Conservation (phyloP, 2,113 vertebrate species). For the Aldabrachelys gigantea region DNA sequence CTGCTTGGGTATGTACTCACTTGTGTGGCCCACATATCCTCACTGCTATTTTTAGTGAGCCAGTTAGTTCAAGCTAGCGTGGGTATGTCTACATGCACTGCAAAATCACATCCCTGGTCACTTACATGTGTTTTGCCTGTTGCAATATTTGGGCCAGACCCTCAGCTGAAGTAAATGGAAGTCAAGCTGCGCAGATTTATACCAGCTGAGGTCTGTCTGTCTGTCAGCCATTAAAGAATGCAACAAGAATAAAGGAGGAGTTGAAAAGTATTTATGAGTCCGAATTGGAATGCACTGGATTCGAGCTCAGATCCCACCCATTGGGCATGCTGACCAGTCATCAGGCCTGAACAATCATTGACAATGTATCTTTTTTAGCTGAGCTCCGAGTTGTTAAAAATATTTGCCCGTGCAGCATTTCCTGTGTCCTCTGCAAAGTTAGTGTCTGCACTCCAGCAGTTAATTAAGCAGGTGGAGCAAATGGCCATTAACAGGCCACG, state of each 20-base stretch:
- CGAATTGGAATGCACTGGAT: accelerated
- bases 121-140: too few relatives aligned
- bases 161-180: too few relatives aligned
- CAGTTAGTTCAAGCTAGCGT: background rate
- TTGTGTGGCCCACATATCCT: too few relatives aligned
- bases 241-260: too few relatives aligned
- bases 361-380: background rate
- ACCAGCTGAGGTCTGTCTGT: too few relatives aligned
- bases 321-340: background rate
- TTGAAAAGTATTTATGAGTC: accelerated
- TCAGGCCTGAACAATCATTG: background rate
- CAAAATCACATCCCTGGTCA: background rate
- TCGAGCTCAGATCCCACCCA: background rate
- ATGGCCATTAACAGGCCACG: background rate
- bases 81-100: background rate
- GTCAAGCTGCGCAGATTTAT: too few relatives aligned
- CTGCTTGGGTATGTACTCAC: too few relatives aligned
- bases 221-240: too few relatives aligned
- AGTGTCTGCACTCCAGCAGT: background rate
- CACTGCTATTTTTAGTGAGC: too few relatives aligned
- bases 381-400: accelerated
- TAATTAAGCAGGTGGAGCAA: background rate
- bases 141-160: too few relatives aligned
- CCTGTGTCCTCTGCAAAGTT: background rate
- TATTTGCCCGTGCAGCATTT: background rate